These are phyloP conservation scores for Selene dorsalis DNA, from an alignment of 2,797 vertebrate genomes.

Conservation along the genomic window DNA sequence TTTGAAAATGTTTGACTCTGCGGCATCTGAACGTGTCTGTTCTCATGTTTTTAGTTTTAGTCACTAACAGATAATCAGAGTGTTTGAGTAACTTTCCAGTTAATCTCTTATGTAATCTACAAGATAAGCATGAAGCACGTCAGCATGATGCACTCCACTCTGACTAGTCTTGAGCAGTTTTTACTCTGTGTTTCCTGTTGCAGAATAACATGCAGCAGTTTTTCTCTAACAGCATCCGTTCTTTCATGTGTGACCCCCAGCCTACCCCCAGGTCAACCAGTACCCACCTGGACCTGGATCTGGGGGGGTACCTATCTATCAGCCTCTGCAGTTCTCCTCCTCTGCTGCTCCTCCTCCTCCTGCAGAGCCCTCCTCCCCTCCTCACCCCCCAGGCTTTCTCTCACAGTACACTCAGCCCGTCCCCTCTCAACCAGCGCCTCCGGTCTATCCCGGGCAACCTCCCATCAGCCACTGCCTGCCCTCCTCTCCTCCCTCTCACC, in stretches of 20 bases:
- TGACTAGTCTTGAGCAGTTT: background rate
- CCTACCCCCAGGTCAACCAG: constrained; percentile 88
- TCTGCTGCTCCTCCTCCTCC: constrained; percentile 76
- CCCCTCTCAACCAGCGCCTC: constrained; percentile 79
- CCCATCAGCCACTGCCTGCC: constrained; percentile 81
- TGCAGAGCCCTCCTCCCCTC: constrained; percentile 81
- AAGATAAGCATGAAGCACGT: constrained; percentile 7
- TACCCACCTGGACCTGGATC: constrained; percentile 89
- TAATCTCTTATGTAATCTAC: constrained; percentile 15
- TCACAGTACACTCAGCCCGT: constrained; percentile 82
- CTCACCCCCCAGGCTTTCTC: constrained; percentile 83
- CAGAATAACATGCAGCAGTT: constrained; percentile 28
- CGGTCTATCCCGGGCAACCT: constrained; percentile 71
- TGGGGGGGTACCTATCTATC: constrained; percentile 90
- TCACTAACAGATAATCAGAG: constrained; percentile 36
- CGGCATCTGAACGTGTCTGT: too few species aligned
- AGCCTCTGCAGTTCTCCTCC: constrained; percentile 86
- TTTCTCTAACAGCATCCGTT: constrained; percentile 73
- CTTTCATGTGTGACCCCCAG: constrained; percentile 83
- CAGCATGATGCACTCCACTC: constrained; percentile 51
- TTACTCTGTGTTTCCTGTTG: constrained; percentile 16
- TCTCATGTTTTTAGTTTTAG: background rate
- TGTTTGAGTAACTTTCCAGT: background rate
- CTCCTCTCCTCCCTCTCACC: constrained; percentile 65
- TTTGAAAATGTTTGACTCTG: constrained; percentile 41